Evolutionary conservation across 53 echinoderm and acorn worm species (phyloP), one percentile per base, ranked within the genome.

Genomic region (Stichopus horrens): DNA sequence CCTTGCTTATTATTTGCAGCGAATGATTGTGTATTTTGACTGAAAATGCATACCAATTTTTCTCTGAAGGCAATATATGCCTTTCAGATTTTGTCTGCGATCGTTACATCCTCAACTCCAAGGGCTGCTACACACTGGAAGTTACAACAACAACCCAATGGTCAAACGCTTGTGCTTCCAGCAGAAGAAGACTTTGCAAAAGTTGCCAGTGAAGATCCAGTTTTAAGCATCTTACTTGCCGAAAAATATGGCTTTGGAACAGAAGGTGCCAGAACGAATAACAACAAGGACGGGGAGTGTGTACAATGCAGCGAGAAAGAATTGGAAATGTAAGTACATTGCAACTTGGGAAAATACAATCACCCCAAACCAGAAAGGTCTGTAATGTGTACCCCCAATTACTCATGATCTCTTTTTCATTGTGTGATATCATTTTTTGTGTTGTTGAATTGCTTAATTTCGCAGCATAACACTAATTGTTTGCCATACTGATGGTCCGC

Each of bases 131-230:
- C 87, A 9, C 87, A 87, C 54, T 87, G 87, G 87, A 87, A 87
- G 56, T 73, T 87, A 11, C 87, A 87, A 55, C 74, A 87, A 74
- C 87, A 87, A 16, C 87, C 87, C 21, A 52, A 87, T 74, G 87
- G 87, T 5, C 74, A 87, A 87, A 21, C 87, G n/a, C 87, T 87
- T 8, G 87, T 87, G 13, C 6, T 87, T 23, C 87, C 87, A 9
- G 87, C 75, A 14, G 87, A 87, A 75, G 87, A 87, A 55, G 87
- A 87, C 51, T 87, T 87, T 75, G 87, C 87, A n/a, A 87, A 87
- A n/a, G 87, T 87, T 8, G 87, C 87, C 5, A 87, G 87, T 54
- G 87, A 87, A 87, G 87, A 87, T 87, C 87, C 87, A 21, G 87
- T 87, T 53, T 73, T 87, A 58, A 87, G 87, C 58, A 87, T 87